Conservation (phyloP, 1,140 invertebrate genomes). For the Drosophila guanche region DNA sequence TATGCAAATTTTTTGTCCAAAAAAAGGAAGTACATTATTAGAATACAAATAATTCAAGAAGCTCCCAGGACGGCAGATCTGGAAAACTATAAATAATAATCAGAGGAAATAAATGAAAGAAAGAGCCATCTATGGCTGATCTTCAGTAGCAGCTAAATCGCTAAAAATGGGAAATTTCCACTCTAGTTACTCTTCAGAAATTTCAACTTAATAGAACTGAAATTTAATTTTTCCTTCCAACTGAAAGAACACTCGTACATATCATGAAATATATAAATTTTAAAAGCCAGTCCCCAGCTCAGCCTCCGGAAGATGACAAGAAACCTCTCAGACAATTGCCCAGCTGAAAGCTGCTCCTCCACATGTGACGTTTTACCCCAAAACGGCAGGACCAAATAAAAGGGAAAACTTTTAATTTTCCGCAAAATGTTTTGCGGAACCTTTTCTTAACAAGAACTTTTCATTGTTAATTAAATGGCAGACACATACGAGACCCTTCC, state of each 20-base stretch:
- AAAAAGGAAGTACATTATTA: constrained; percentile 16
- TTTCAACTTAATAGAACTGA: no score
- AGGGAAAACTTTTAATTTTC: constrained; percentile 79
- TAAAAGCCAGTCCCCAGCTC: constrained; percentile 15
- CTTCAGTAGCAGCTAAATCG: no score
- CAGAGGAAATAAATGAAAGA: no score
- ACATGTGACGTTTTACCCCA: constrained; percentile 62
- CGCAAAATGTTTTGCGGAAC: constrained; percentile 63
- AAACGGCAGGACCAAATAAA: constrained; percentile 33
- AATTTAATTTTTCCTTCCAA: constrained; percentile 1
- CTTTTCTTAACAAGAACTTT: constrained; percentile 75
- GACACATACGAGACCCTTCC: constrained; percentile 4
- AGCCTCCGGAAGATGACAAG: background rate
- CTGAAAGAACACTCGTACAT: background rate
- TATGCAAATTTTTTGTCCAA: background rate
- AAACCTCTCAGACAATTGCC: constrained; percentile 32
- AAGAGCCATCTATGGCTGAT: no score
- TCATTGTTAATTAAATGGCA: constrained; percentile 78
- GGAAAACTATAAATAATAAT: no score
- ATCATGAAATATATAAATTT: constrained; percentile 1
- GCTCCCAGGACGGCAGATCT: no score
- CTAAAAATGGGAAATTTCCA: no score
- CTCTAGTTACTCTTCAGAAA: no score
- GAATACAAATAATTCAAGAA: constrained; percentile 12
- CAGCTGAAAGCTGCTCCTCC: constrained; percentile 27